A percentile compares a stretch with the other conserved stretches of the same genome.
Conservation (phyloP, 2,888 invertebrate species). For the Netelia virgata region DNA sequence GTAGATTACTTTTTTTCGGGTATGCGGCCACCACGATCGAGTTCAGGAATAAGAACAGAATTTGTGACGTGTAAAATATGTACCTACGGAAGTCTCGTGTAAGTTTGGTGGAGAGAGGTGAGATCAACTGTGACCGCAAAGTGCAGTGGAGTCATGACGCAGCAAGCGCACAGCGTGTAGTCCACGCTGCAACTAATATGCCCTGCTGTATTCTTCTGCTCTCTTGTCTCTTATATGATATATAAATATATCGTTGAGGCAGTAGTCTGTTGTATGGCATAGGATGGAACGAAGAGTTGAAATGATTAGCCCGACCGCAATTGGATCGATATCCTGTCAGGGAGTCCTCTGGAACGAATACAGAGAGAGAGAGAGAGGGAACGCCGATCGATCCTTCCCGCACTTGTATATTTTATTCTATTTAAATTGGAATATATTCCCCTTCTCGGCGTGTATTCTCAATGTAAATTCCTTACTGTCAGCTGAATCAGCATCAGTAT, state of each 20-base stretch:
- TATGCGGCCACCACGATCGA: neutral
- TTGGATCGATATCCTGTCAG: conserved; percentile 64
- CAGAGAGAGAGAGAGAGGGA: neutral
- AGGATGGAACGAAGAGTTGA: conserved; percentile 42
- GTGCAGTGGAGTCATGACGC: conserved; percentile 66
- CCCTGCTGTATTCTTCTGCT: conserved; percentile 25
- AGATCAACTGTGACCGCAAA: conserved; percentile 67
- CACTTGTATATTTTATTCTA: conserved; percentile 27
- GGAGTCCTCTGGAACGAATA: conserved; percentile 12
- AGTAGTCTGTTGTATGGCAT: conserved; percentile 16
- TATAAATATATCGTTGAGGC: neutral
- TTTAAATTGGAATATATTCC: conserved; percentile 50
- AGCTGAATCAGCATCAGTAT: conserved; percentile 21
- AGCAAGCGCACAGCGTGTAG: conserved; percentile 42
- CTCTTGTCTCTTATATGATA: conserved; percentile 10
- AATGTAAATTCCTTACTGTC: conserved; percentile 41
- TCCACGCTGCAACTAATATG: conserved; percentile 29
- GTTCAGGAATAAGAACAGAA: conserved; percentile 52
- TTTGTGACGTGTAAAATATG: conserved; percentile 48
- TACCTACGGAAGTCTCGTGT: conserved; percentile 59
- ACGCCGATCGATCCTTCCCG: conserved; percentile 42
- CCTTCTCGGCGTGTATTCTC: conserved; percentile 11
- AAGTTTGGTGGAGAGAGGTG: conserved; percentile 24
- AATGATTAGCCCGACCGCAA: conserved; percentile 64
- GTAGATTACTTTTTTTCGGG: conserved; percentile 29